phyloP scores from a whole-genome alignment of 2,888 invertebrate species.

The Nomada fucata region DNA sequence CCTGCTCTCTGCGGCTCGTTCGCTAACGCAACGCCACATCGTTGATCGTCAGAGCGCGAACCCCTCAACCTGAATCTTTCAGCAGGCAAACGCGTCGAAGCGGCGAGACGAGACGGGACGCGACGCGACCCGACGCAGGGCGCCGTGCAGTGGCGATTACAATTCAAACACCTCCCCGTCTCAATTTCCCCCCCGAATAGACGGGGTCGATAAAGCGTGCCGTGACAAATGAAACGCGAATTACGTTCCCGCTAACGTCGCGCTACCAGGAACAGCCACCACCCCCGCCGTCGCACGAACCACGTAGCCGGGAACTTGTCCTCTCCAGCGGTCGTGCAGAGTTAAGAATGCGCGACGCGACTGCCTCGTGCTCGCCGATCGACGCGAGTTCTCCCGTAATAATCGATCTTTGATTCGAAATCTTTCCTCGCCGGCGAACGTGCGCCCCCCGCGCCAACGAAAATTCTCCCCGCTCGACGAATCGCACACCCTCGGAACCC shows the following conservation, averaged over 20 bases:
- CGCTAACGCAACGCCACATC: slow-evolving; percentile 4
- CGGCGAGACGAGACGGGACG: background rate
- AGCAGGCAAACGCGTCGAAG: slow-evolving; percentile 29
- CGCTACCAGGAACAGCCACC: slow-evolving; percentile 12
- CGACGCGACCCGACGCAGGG: background rate
- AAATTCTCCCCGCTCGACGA: slow-evolving; percentile 51
- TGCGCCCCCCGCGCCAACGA: slow-evolving; percentile 61
- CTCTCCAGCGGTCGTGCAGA: background rate
- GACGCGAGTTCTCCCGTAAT: slow-evolving; percentile 52
- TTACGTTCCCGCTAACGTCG: slow-evolving; percentile 45
- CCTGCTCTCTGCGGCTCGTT: slow-evolving; percentile 2
- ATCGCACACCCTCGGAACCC: background rate
- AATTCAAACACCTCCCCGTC: slow-evolving; percentile 47
- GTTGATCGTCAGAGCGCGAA: slow-evolving; percentile 10
- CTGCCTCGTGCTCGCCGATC: slow-evolving; percentile 39
- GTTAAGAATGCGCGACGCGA: slow-evolving; percentile 43
- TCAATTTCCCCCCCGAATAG: slow-evolving; percentile 21
- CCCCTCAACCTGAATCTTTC: slow-evolving; percentile 31
- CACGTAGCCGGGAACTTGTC: slow-evolving; percentile 8
- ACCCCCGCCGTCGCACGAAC: background rate
- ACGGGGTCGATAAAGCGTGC: slow-evolving; percentile 55
- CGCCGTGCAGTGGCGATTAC: slow-evolving; percentile 33
- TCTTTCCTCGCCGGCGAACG: slow-evolving; percentile 63
- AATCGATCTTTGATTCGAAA: slow-evolving; percentile 76
- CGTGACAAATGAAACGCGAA: slow-evolving; percentile 61